Base-by-base conservation (phyloP, 2,888 invertebrate genomes). In the Hydraecia micacea region DNA sequence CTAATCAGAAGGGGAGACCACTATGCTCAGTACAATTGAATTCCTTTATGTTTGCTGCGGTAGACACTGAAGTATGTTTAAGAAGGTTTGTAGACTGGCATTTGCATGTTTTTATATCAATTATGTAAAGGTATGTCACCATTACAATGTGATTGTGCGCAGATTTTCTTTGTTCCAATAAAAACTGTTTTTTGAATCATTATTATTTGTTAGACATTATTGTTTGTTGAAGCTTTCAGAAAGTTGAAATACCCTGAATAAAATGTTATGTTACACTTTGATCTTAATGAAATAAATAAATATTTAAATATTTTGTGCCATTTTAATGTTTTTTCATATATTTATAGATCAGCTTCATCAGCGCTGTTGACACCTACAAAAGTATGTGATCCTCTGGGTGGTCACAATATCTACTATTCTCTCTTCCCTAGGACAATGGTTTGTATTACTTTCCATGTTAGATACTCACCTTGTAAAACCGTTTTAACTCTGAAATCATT, bases 41-140 rank as follows among this genome's bases (percentile, higher is more conserved):
- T 85, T 97, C 98, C 0, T 98, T 98, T 90, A 99, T 99, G 99
- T 98, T 97, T 94, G 99, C 98, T 3, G 98, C 99, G 2, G 98
- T 98, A 1, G 98, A 98, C 93, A 98, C 98, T 5, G 98, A 98
- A 87, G 98, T 98, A 0, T 99, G 99, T 93, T 97, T 98, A 72
- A 97, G 98, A 86, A 97, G 99, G 91, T 97, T 94, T 85, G 92
- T 91, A 55, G 25, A 28, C n/a, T 65, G 6, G 2, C 25, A 15
- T 15, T 58, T 28, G 8, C 25, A 25, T 63, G 11, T 36, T 67
- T 39, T 25, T 42, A 32, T 55, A 52, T 49, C 6, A 46, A 62
- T 18, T 42, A 28, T 21, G n/a, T 65, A 21, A n/a, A n/a, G 28
- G 32, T 58, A 36, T 25, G 18, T 36, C 1, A 1, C 25, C 25